Evolutionary conservation across 1,140 invertebrate genomes (phyloP).

Genomic region (Eumeta japonica): DNA sequence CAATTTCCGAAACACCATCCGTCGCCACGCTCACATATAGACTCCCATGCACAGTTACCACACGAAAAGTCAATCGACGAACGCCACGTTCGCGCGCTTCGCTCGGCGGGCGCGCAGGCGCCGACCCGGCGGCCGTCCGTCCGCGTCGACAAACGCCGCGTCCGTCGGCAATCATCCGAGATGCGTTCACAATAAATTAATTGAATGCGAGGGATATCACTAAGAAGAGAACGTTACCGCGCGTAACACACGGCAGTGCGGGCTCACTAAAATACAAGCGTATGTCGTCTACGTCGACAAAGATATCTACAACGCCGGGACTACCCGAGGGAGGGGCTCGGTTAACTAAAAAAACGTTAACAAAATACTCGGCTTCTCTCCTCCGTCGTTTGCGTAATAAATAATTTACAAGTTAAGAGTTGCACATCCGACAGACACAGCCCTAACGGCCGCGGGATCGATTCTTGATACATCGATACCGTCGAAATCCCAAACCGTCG

Average conservation of each 20-base stretch:
- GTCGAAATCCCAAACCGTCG: slow-evolving; percentile 4
- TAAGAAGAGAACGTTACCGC: slow-evolving; percentile 29
- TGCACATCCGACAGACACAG: no score
- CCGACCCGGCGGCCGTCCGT: no score
- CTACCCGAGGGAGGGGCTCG: slow-evolving; percentile 45
- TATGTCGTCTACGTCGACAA: slow-evolving; percentile 52
- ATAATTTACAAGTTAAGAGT: slow-evolving; percentile 55
- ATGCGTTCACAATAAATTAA: slow-evolving; percentile 11
- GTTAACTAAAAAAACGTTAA: slow-evolving; percentile 58
- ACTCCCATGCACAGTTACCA: no score
- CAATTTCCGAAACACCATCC: no score
- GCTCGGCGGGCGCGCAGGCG: no score
- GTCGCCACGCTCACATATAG: no score
- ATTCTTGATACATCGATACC: slow-evolving; percentile 38
- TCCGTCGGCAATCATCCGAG: slow-evolving; percentile 15
- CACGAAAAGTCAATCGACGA: no score
- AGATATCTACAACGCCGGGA: slow-evolving; percentile 50
- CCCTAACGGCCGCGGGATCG: slow-evolving; percentile 42
- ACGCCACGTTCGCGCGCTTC: no score
- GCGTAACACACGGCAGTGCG: slow-evolving; percentile 27
- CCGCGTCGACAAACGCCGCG: no score
- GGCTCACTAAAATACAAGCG: slow-evolving; percentile 56
- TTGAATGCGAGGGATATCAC: slow-evolving; percentile 36
- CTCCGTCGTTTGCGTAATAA: slow-evolving; percentile 56
- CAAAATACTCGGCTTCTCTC: slow-evolving; percentile 56